Base-by-base conservation (phyloP, 64 coral and sea anemone species). In the Montipora efflorescens region DNA sequence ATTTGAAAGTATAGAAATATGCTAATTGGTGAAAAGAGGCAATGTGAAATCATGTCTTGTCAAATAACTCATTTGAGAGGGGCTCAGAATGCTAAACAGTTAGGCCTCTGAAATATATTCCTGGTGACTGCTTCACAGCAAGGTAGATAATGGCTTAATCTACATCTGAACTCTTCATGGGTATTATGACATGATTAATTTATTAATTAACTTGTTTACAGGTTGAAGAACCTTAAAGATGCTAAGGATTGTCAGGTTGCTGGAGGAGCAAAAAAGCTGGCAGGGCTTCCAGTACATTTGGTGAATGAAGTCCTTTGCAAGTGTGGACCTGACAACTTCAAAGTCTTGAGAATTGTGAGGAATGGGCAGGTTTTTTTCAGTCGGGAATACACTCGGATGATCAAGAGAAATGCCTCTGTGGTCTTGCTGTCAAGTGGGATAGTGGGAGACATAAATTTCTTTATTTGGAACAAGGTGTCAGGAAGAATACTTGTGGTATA, bases 381-480 rank as follows among this genome's bases (percentile, higher is more conserved):
- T 6, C 44, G 7, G 67, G 18, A 59, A 23, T 85, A 48, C 16
- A 85, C 21, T 0, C 64, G 82, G 16, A 85, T 85, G 82, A 25
- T 68, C 0, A 69, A 85, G 8, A 85, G 82, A 44, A 85, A 85
- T 25, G 12, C 25, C 1, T 8, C 11, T 53, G 46, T 82, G 48
- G 89, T 91, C 0, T 46, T 91, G 11, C 53, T 91, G 19, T 0
- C 1, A 22, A 1, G 3, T 91, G 78, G 78, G 16, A 70, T 82
- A 44, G 73, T 75, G 23, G 91, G 80, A 7, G 81, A 92, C 18
- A 92, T 85, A 5, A 7, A 50, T 7, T 92, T 75, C 14, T 92
- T 92, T 67, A 23, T 78, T 1, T 77, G 80, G 80, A 59, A 62
- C 23, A 85, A 47, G 4, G 25, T 78, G 19, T 53, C 48, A 15